Evolutionary conservation across 2,797 vertebrate genomes (phyloP), one percentile per base, ranked within the genome.

Genomic region (Pipistrellus kuhlii): DNA sequence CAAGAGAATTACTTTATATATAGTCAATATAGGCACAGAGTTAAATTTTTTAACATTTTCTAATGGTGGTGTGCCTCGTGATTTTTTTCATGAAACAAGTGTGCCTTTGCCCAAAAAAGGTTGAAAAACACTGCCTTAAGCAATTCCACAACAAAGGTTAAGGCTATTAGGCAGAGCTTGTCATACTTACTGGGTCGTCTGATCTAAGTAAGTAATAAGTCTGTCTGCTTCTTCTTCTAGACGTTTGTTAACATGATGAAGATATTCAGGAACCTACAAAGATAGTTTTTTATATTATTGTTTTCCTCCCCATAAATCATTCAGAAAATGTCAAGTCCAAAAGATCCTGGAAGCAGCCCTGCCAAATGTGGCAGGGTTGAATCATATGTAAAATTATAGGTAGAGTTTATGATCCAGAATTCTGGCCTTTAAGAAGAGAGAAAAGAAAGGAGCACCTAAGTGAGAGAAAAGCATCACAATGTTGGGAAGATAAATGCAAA

Each of bases 201-300:
- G 99, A 98, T 99, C 99, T 98, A 99, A 98, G 75, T 99, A 99
- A 93, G 99, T 99, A 97, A 99, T 99, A 98, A 99, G 99, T 97
- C 99, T 98, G 98, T 99, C 99, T 32, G 99, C 99, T 97, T 99
- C 99, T 98, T 99, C 99, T 97, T 99, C 99, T 97, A 99, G 98
- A 83, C 99, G 99, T 97, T 99, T 99, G 98, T 99, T 99, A 96
- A 99, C 99, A 96, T 99, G 99, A 98, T 99, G 99, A 95, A 99
- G 99, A 98, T 99, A 99, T 94, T 99, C 99, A 96, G 99, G 99
- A 96, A 99, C 99, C 99, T 99, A 97, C 62, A 93, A 97, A 94
- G 38, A 98, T 27, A 96, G 91, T 88, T 94, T 85, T 97, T 92
- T 94, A 96, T 96, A 94, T 97, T 87, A 93, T 51, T 44, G 94